Conservation (phyloP, 1,140 invertebrate species). For the Radopholus similis region DNA sequence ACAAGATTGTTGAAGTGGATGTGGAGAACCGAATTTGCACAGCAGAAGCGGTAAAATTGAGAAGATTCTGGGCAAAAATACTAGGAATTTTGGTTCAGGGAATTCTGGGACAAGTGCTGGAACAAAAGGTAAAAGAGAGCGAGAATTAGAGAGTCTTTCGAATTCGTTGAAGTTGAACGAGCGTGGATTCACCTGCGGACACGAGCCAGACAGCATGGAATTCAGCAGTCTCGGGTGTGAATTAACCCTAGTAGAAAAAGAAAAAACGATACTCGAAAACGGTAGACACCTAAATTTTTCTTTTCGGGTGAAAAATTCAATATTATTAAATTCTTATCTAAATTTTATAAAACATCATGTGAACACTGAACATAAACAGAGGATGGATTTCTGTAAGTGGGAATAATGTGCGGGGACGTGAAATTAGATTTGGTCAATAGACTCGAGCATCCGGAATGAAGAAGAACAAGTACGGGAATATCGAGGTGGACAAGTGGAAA, state of each 20-base stretch:
- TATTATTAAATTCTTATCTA: constrained; percentile 72
- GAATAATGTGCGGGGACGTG: background rate
- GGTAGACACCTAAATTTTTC: no score
- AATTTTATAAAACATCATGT: background rate
- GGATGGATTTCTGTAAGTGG: constrained; percentile 81
- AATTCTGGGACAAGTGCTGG: constrained; percentile 76
- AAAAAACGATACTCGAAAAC: no score
- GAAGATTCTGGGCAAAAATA: background rate
- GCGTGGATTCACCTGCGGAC: constrained; percentile 66
- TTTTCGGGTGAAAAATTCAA: no score
- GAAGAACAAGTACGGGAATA: constrained; percentile 96
- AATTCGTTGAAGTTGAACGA: constrained; percentile 50
- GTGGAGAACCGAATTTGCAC: constrained; percentile 78
- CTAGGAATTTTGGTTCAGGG: constrained; percentile 65
- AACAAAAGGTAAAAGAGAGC: constrained; percentile 36
- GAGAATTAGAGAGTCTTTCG: constrained; percentile 15
- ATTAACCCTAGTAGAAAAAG: no score
- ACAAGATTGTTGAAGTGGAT: constrained; percentile 86
- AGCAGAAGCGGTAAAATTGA: constrained; percentile 57
- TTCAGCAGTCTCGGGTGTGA: constrained; percentile 92
- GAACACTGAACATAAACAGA: constrained; percentile 64
- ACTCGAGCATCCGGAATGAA: constrained; percentile 98
- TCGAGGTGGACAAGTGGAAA: constrained; percentile 61
- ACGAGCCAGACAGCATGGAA: constrained; percentile 96
- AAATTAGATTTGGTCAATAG: background rate